These are phyloP conservation scores for Bujurquina vittata DNA, from an alignment of 2,113 vertebrate genomes.

Conservation along the genomic window DNA sequence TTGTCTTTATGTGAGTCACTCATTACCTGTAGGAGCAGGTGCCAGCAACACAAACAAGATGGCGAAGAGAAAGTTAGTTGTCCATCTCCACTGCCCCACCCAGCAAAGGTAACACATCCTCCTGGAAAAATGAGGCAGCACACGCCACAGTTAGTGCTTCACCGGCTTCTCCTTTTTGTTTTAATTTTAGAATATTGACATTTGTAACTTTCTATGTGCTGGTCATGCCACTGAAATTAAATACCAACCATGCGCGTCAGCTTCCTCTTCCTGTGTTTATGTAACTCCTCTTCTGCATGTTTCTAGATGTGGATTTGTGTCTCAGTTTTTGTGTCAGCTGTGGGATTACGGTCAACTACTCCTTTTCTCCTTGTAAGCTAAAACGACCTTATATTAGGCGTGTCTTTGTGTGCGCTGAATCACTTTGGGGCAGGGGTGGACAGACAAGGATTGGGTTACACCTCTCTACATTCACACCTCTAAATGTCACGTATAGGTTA, in stretches of 20 bases:
- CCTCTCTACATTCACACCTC: neutral
- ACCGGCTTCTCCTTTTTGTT: neutral
- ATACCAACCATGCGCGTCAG: neutral
- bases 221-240: neutral
- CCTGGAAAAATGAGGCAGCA: conserved; percentile 27
- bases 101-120: conserved; percentile 34
- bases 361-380: conserved; percentile 14
- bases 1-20: neutral
- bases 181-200: neutral
- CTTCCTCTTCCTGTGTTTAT: neutral
- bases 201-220: neutral
- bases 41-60: conserved; percentile 19
- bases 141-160: neutral
- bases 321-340: neutral
- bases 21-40: conserved; percentile 40
- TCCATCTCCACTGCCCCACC: conserved; percentile 26
- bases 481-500: neutral
- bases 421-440: conserved; percentile 38
- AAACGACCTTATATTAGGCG: conserved; percentile 11
- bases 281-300: too few species aligned
- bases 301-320: neutral
- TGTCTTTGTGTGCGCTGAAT: conserved; percentile 26
- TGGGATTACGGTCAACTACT: neutral
- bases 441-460: conserved; percentile 23
- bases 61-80: neutral